Evolutionary conservation across 37 sponge, comb jelly and placozoan species (phyloP).

Genomic region (Hormiphora californensis): DNA sequence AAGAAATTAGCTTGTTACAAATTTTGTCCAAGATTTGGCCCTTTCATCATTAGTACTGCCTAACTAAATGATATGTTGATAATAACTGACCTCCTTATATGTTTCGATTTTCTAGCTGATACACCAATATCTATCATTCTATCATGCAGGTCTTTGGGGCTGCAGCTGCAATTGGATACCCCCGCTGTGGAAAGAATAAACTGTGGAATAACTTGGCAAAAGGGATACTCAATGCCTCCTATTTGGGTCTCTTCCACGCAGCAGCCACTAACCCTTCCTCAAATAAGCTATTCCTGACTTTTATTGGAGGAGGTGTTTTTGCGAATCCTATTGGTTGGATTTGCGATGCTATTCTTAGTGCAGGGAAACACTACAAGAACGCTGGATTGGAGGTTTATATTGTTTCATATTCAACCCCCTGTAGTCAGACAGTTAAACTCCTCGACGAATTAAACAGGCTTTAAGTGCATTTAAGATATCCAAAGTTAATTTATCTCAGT

Average conservation of each 20-base stretch:
- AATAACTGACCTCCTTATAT: too few relatives aligned
- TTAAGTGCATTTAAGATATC: too few relatives aligned
- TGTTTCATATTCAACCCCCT: too few relatives aligned
- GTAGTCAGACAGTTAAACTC: too few relatives aligned
- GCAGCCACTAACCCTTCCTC: neutral
- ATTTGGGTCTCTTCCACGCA: neutral
- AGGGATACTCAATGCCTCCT: conserved; percentile 37
- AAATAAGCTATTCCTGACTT: conserved; percentile 24
- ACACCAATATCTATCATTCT: too few relatives aligned
- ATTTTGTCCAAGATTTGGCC: too few relatives aligned
- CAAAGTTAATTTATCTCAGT: too few relatives aligned
- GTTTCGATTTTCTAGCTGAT: too few relatives aligned
- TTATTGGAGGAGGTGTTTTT: conserved; percentile 35
- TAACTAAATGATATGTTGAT: too few relatives aligned
- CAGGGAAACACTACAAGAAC: neutral
- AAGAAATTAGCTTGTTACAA: too few relatives aligned
- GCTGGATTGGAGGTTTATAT: neutral
- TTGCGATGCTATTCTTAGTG: conserved; percentile 14
- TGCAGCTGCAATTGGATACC: conserved; percentile 47
- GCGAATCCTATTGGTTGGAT: conserved; percentile 46
- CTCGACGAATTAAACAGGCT: too few relatives aligned
- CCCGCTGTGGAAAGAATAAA: neutral
- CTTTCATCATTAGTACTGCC: too few relatives aligned
- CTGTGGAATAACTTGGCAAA: neutral
- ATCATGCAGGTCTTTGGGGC: conserved; percentile 1